These are phyloP conservation scores for Chloroceryle amazona DNA, from an alignment of 2,797 vertebrate species.

Conservation along the genomic window DNA sequence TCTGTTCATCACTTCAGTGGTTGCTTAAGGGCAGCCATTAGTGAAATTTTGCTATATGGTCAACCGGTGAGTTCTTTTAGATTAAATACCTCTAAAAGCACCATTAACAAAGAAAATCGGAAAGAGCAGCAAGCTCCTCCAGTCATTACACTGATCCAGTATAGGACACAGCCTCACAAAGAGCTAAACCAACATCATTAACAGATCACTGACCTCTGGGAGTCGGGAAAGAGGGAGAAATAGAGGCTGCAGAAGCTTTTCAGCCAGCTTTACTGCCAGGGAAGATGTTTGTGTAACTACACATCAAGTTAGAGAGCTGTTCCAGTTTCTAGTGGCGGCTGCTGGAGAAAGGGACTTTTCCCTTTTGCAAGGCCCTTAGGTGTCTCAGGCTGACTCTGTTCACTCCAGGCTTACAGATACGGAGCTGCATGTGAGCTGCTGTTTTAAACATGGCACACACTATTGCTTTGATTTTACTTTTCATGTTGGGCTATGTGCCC, in stretches of 20 bases:
- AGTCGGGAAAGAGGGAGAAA: neutral
- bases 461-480: neutral
- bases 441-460: neutral
- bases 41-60: neutral
- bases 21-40: conserved; percentile 15
- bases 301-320: neutral
- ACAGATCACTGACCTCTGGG: neutral
- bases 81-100: conserved; percentile 7
- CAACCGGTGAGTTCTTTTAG: neutral
- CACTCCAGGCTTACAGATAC: neutral
- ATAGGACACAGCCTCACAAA: neutral
- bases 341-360: neutral
- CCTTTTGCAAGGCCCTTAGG: neutral
- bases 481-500: fast-evolving
- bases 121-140: neutral
- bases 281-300: neutral
- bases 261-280: neutral
- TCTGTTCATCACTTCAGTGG: neutral
- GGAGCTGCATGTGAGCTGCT: neutral
- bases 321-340: neutral
- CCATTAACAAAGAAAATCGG: neutral
- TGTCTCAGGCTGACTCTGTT: neutral
- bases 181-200: neutral
- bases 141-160: neutral
- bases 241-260: neutral